phyloP scores from a whole-genome alignment of 2,113 vertebrate species.

The Stomatorhinus ivindoensis region DNA sequence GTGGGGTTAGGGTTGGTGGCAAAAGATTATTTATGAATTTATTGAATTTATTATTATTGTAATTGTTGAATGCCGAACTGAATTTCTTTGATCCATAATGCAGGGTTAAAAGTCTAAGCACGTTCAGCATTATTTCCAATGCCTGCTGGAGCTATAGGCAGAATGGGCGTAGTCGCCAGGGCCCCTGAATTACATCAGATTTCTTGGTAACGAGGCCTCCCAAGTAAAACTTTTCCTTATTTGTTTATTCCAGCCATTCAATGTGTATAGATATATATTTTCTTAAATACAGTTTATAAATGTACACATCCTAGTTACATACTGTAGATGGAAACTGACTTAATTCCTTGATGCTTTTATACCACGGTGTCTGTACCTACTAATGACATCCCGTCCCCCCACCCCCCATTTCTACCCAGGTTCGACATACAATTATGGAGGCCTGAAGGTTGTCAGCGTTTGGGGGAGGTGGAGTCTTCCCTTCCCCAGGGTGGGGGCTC shows the following conservation, averaged over 20 bases:
- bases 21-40: background rate
- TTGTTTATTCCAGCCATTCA: background rate
- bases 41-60: no score
- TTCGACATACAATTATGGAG: conserved; percentile 91
- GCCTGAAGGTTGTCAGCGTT: conserved; percentile 60
- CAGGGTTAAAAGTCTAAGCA: background rate
- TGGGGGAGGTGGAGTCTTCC: conserved; percentile 75
- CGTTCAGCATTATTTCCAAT: background rate
- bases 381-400: background rate
- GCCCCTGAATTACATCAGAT: background rate
- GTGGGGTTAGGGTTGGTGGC: background rate
- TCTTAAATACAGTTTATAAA: background rate
- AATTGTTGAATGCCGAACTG: background rate
- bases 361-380: background rate
- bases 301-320: background rate
- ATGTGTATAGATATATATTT: background rate
- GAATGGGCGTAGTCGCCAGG: background rate
- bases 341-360: background rate
- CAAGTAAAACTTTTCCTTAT: background rate
- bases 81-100: background rate
- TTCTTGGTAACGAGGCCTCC: background rate
- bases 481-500: conserved; percentile 66
- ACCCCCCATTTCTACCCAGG: conserved; percentile 57
- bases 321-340: background rate
- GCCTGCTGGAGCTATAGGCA: background rate